Evolutionary conservation across 2,797 vertebrate species (phyloP).

Genomic region (Falco novaeseelandiae): DNA sequence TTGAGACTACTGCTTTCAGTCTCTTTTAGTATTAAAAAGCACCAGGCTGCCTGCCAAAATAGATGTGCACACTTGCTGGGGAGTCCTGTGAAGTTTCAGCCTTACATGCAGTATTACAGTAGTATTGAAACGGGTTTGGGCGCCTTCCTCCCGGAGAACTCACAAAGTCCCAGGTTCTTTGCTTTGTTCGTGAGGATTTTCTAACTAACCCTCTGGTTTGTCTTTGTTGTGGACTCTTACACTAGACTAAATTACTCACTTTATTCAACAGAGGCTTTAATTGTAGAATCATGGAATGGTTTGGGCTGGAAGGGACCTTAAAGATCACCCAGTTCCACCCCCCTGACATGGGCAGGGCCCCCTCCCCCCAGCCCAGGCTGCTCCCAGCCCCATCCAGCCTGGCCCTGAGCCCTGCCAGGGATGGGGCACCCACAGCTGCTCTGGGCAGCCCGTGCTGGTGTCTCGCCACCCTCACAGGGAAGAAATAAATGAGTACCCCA

Average conservation of each 20-base stretch:
- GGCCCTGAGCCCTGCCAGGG: too few species aligned
- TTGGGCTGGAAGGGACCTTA: too few species aligned
- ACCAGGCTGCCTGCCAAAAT: neutral
- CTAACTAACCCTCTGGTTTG: neutral
- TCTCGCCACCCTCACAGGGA: too few species aligned
- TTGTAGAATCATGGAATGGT: too few species aligned
- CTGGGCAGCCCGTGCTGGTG: too few species aligned
- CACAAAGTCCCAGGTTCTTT: neutral
- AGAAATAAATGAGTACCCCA: too few species aligned
- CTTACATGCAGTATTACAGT: neutral
- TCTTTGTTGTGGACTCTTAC: neutral
- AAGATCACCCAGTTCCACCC: too few species aligned
- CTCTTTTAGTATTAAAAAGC: neutral
- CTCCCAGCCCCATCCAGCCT: too few species aligned
- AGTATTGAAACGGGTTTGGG: neutral
- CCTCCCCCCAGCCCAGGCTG: too few species aligned
- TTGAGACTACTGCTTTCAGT: neutral
- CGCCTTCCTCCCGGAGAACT: neutral
- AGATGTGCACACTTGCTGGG: fast-evolving
- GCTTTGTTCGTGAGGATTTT: neutral
- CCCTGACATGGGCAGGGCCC: too few species aligned
- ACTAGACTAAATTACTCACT: neutral
- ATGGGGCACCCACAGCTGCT: too few species aligned
- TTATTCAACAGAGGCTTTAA: neutral
- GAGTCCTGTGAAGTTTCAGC: neutral